phyloP scores from a whole-genome alignment of 2,888 invertebrate genomes.

The Chromoteleia sp. region DNA sequence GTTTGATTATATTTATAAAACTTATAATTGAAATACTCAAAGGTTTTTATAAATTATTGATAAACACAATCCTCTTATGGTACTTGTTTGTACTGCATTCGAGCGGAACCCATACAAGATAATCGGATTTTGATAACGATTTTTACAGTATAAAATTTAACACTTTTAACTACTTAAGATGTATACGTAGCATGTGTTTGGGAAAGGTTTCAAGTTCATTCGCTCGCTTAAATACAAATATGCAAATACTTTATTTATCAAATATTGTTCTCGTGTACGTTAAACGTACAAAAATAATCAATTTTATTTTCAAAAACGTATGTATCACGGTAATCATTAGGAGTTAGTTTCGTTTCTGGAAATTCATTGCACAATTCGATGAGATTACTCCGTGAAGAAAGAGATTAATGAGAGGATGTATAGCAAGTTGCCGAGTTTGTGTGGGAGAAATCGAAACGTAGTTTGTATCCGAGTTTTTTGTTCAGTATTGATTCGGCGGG shows the following conservation, averaged over 20 bases:
- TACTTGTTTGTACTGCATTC: background rate
- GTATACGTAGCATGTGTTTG: background rate
- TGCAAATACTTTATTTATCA: background rate
- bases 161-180: background rate
- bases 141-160: slow-evolving; percentile 1
- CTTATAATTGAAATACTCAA: too few species aligned
- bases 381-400: slow-evolving; percentile 41
- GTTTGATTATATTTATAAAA: too few species aligned
- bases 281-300: background rate
- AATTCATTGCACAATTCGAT: slow-evolving; percentile 42
- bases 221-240: background rate
- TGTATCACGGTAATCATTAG: slow-evolving; percentile 22
- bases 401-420: slow-evolving; percentile 38
- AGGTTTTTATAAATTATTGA: too few species aligned
- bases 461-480: slow-evolving; percentile 42
- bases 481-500: slow-evolving; percentile 36
- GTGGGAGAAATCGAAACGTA: slow-evolving; percentile 35
- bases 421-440: slow-evolving; percentile 26
- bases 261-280: background rate
- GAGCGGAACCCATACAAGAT: background rate
- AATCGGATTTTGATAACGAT: slow-evolving; percentile 7
- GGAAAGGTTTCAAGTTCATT: background rate
- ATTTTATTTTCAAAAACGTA: slow-evolving; percentile 13
- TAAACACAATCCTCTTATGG: background rate
- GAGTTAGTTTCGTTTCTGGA: slow-evolving; percentile 5